Percentiles rank a stretch among this genome's conserved stretches.
Evolutionary conservation across 2,113 vertebrate genomes (phyloP).

Genomic region (Guaruba guarouba): DNA sequence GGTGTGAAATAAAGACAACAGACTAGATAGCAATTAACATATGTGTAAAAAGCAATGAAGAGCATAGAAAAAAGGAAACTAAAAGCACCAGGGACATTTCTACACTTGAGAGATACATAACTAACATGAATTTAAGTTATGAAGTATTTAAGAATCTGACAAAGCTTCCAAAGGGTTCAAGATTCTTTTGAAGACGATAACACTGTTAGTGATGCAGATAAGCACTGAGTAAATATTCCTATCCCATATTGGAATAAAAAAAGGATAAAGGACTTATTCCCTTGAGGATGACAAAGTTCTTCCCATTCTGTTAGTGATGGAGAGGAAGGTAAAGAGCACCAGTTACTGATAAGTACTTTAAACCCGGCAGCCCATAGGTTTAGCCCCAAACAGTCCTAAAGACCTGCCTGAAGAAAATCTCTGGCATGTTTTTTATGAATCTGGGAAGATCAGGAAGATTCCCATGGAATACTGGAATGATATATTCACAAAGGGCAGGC

Average conservation of each 20-base stretch:
- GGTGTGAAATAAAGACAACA: not conserved
- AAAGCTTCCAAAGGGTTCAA: not conserved
- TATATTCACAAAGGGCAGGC: not conserved
- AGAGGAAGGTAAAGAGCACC: not conserved
- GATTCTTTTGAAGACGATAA: not conserved
- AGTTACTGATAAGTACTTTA: not conserved
- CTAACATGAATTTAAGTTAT: not conserved
- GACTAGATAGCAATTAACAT: not conserved
- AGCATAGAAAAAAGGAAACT: not conserved
- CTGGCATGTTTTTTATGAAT: not conserved
- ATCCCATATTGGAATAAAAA: not conserved
- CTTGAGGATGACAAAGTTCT: not conserved
- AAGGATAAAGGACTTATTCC: not conserved
- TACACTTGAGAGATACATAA: not conserved
- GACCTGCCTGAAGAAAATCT: not conserved
- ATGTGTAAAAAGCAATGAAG: not conserved
- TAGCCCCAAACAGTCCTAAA: not conserved
- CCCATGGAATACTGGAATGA: not conserved
- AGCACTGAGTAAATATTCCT: not conserved
- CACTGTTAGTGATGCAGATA: not conserved
- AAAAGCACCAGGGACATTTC: not conserved
- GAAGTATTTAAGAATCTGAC: not conserved
- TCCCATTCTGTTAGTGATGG: not conserved
- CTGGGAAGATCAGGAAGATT: not conserved
- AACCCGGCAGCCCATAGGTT: not conserved